Conservation (phyloP, 2,113 vertebrate genomes). For the Onychorhynchus coronatus region DNA sequence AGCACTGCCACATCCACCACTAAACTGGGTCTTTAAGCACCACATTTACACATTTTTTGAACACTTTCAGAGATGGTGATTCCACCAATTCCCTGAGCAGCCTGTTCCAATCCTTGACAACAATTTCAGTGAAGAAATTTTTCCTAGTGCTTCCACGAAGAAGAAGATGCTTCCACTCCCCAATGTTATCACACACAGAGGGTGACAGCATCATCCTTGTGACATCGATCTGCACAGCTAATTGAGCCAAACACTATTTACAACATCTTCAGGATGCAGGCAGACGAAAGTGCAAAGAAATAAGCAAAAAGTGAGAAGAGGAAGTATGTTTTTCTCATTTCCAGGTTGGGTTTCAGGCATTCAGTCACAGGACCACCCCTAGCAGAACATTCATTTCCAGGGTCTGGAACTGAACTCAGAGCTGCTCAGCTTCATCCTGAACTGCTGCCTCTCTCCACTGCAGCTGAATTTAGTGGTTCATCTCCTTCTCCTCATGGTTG, state of each 20-base stretch:
- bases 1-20: background rate
- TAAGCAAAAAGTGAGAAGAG: background rate
- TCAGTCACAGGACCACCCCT: background rate
- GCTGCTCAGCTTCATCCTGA: background rate
- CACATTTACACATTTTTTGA: background rate
- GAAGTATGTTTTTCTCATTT: background rate
- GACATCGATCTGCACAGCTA: background rate
- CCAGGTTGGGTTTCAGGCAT: background rate
- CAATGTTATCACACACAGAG: rapidly evolving
- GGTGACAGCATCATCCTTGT: background rate
- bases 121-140: rapidly evolving
- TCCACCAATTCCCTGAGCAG: background rate
- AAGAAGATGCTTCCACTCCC: background rate
- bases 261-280: rapidly evolving
- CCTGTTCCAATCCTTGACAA: background rate
- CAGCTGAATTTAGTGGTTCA: background rate
- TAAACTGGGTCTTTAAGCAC: background rate
- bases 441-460: background rate
- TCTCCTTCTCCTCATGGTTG: background rate
- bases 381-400: background rate
- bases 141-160: background rate
- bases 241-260: background rate
- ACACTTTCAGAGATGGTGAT: background rate
- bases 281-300: background rate
- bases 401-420: background rate